Percentiles rank a stretch among this genome's conserved stretches.
These are phyloP conservation scores for Ascaphus truei DNA, from an alignment of 2,113 vertebrate genomes.

Conservation along the genomic window DNA sequence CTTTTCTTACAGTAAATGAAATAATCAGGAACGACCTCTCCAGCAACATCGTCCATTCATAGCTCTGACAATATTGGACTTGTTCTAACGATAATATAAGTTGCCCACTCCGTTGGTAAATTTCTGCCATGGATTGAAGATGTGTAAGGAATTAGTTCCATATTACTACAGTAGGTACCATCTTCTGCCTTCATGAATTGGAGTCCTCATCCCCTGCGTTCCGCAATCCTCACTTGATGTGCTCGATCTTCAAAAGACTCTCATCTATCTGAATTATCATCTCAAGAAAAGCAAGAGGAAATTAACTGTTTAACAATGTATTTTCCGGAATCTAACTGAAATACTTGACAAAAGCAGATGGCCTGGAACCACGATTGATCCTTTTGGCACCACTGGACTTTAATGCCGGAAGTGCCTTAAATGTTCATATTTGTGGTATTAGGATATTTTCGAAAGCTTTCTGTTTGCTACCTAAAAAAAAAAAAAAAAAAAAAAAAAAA, in stretches of 20 bases:
- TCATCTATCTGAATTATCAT: constrained; percentile 48
- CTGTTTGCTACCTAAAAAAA: constrained; percentile 41
- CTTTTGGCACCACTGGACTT: constrained; percentile 41
- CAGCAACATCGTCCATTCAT: constrained; percentile 73
- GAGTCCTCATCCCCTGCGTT: constrained; percentile 6
- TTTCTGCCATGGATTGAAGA: constrained; percentile 20
- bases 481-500: constrained; percentile 40
- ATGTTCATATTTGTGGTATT: constrained; percentile 43
- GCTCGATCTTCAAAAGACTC: constrained; percentile 22
- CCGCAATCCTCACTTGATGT: background rate
- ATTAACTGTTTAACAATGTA: background rate
- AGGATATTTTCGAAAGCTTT: constrained; percentile 46
- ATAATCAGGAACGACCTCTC: constrained; percentile 95
- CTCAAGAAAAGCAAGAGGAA: constrained; percentile 42
- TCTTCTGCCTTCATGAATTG: constrained; percentile 19
- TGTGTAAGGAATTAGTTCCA: background rate
- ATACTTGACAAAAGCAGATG: constrained; percentile 32
- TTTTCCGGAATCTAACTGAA: constrained; percentile 46
- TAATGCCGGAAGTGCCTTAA: constrained; percentile 66
- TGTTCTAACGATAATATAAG: background rate
- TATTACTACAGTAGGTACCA: background rate
- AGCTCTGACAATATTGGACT: constrained; percentile 37
- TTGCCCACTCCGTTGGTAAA: too few species aligned
- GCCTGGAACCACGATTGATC: constrained; percentile 33
- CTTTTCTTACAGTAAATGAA: constrained; percentile 87